Percentiles rank a stretch among this genome's conserved stretches.
Conservation (phyloP, 2,113 vertebrate species). For the Sinocyclocheilus rhinocerous region DNA sequence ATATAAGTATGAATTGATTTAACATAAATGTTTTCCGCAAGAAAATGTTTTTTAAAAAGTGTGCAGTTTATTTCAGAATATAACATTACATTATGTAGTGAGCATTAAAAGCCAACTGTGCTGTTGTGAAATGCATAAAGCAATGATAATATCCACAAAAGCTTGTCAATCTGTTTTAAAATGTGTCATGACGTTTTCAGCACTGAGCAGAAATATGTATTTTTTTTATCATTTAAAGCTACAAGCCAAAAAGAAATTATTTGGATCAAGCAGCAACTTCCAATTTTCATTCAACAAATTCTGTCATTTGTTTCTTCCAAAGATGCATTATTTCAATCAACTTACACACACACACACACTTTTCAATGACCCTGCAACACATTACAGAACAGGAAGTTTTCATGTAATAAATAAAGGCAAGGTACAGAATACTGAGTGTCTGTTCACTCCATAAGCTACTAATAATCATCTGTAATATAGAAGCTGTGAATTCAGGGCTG, state of each 20-base stretch:
- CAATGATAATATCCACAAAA: not conserved
- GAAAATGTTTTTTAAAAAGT: no score
- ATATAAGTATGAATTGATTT: not conserved
- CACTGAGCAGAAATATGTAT: not conserved
- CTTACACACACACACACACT: not conserved
- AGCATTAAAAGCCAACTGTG: not conserved
- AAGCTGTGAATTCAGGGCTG: not conserved
- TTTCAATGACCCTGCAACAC: not conserved
- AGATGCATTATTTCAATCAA: not conserved
- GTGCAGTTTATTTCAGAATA: not conserved
- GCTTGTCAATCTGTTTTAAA: not conserved
- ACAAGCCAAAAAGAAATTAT: not conserved
- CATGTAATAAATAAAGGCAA: conserved; percentile 21
- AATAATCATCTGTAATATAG: not conserved
- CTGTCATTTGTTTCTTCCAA: not conserved
- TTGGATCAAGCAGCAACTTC: not conserved
- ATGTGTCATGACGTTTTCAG: not conserved
- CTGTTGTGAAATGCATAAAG: not conserved
- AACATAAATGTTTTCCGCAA: not conserved
- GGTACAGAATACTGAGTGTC: not conserved
- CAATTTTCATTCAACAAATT: not conserved
- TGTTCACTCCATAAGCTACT: not conserved
- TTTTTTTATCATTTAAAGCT: not conserved
- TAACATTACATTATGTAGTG: not conserved
- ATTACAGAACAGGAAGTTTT: not conserved